Percentiles rank a stretch among this genome's conserved stretches.
phyloP scores from a whole-genome alignment of 2,113 vertebrate species.

The Eretmochelys imbricata region DNA sequence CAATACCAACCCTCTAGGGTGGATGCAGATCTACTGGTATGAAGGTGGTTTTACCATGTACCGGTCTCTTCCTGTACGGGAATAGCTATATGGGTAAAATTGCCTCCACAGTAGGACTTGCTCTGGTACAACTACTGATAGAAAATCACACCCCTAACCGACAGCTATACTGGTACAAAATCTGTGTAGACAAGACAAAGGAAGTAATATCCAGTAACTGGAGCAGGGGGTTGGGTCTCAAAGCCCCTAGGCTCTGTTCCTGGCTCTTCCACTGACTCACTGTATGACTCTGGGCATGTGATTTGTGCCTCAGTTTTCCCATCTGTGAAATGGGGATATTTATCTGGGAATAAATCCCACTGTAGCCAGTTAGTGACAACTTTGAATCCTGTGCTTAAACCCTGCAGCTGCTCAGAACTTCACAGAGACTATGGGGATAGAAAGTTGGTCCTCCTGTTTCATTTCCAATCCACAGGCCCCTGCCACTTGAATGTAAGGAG shows the following conservation, averaged over 20 bases:
- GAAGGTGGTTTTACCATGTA: neutral
- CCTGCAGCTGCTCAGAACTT: neutral
- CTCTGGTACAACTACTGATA: neutral
- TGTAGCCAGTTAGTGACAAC: neutral
- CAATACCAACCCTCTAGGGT: neutral
- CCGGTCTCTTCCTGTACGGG: neutral
- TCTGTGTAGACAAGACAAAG: neutral
- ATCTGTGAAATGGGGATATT: neutral
- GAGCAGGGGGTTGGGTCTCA: neutral
- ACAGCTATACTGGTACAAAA: neutral
- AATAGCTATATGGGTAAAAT: neutral
- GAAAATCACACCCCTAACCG: neutral
- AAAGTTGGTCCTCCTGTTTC: neutral
- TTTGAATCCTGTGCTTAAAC: neutral
- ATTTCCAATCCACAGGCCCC: neutral
- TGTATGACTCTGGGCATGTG: neutral
- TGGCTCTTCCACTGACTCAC: neutral
- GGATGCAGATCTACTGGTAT: neutral
- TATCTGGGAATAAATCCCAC: neutral
- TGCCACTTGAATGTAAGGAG: neutral
- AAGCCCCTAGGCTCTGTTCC: neutral
- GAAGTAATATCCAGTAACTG: neutral
- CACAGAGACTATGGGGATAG: neutral
- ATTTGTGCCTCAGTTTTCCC: neutral
- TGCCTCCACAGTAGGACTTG: neutral